A percentile compares a stretch with the other conserved stretches of the same genome.
Evolutionary conservation across 2,113 vertebrate genomes (phyloP).

Genomic region (Podocnemis expansa): DNA sequence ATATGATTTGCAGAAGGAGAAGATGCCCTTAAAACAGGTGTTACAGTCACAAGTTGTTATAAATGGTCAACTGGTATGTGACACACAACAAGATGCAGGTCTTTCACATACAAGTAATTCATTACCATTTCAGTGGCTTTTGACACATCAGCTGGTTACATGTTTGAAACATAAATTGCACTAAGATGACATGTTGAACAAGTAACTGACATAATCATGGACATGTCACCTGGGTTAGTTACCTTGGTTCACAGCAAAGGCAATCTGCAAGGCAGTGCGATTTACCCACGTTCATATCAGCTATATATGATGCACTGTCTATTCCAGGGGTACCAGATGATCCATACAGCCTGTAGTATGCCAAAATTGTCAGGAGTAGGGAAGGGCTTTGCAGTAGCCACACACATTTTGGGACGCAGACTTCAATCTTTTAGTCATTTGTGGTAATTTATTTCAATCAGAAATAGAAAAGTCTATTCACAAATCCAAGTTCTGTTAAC

Average conservation of each 20-base stretch:
- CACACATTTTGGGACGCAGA: background rate
- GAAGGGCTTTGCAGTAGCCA: background rate
- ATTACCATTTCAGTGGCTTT: background rate
- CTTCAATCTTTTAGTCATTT: background rate
- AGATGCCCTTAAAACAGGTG: background rate
- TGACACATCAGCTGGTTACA: background rate
- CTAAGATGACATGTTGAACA: background rate
- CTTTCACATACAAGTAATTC: background rate
- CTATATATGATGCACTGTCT: accelerated
- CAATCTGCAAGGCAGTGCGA: background rate
- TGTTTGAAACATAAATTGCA: background rate
- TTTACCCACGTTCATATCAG: accelerated
- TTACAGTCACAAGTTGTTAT: background rate
- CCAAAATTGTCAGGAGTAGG: background rate
- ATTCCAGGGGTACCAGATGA: background rate
- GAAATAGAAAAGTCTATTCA: background rate
- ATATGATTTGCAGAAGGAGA: background rate
- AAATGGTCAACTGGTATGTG: background rate
- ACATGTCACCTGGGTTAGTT: accelerated
- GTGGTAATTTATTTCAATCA: background rate
- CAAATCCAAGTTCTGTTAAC: background rate
- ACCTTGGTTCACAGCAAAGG: background rate
- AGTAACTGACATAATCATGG: background rate
- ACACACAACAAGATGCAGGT: background rate
- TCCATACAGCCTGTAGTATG: accelerated